Evolutionary conservation across 2,113 vertebrate species (phyloP), one percentile per base, ranked within the genome.

Genomic region (Indicator maculatus): DNA sequence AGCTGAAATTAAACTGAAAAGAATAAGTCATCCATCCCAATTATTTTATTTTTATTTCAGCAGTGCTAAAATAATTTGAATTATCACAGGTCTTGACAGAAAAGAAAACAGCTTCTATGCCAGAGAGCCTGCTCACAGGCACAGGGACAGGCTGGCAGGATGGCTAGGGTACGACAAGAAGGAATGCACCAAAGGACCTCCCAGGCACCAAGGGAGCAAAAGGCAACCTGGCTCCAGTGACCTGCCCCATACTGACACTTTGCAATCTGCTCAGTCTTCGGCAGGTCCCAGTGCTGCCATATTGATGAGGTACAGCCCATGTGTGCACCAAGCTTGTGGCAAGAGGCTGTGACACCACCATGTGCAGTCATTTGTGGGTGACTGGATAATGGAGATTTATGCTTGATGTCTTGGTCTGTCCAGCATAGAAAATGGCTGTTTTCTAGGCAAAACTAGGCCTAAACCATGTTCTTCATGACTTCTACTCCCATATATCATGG

Each of bases 11-110:
- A 93, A 83, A 52, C 61, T 33, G 31, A 47, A 81, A 81, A 61
- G 44, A 77, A 6, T 59, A 88, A 86, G 71, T n/a, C 56, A 90
- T 64, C 60, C 60, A 83, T 66, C 4, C 1, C 73, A 71, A 78
- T 78, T 56, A 23, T 58, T 90, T 95, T 80, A 86, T 88, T 93
- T 93, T 93, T 88, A 53, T 90, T 81, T 89, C 67, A 86, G 69
- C 47, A 47, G 45, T 81, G 58, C 61, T 88, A 78, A 88, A 94
- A 78, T 77, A 77, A 77, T 83, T 92, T 24, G 71, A 77, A 77
- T 30, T 31, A 70, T 20, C 86, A 6, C n/a, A 55, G 59, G 41
- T 66, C 71, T 94, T 2, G 4, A 44, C 83, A 90, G 31, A 45
- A 88, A 70, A 91, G 44, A 82, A 82, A 63, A 33, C 38, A n/a